Percentiles rank a stretch among this genome's conserved stretches.
phyloP scores from a whole-genome alignment of 1,140 invertebrate species.

The Zaprionus gabonicus region DNA sequence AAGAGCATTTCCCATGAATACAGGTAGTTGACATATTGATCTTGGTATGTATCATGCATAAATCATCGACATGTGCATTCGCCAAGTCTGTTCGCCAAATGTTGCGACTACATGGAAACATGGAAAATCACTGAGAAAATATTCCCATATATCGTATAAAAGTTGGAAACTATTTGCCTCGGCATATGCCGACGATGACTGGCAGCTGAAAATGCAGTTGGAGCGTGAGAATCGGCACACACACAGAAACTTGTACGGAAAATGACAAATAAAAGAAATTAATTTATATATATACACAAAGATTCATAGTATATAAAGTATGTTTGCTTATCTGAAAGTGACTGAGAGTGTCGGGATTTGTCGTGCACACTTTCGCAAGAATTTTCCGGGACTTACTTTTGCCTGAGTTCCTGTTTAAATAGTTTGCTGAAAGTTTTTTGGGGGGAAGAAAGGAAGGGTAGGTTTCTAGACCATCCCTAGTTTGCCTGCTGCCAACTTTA shows the following conservation, averaged over 20 bases:
- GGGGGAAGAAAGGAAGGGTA: not conserved
- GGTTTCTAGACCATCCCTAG: conserved; percentile 14
- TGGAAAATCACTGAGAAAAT: conserved; percentile 16
- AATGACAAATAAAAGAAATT: conserved; percentile 19
- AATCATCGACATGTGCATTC: conserved; percentile 38
- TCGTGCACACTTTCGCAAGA: conserved; percentile 3
- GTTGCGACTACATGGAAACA: conserved; percentile 16
- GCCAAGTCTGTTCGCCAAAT: conserved; percentile 37
- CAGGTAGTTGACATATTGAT: not conserved
- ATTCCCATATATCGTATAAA: conserved; percentile 26
- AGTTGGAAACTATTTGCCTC: conserved; percentile 24
- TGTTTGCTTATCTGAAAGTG: conserved; percentile 22
- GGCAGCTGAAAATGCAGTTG: conserved; percentile 47
- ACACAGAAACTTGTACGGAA: conserved; percentile 7
- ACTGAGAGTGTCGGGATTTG: conserved; percentile 5
- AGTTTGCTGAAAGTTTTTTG: not conserved
- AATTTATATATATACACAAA: conserved; percentile 2
- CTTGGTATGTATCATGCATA: not conserved
- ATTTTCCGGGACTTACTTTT: conserved; percentile 4
- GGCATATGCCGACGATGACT: conserved; percentile 13
- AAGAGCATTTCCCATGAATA: not conserved
- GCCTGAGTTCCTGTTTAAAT: conserved; percentile 18
- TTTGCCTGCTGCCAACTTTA: conserved; percentile 27
- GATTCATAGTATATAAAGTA: conserved; percentile 19
- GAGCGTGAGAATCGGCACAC: conserved; percentile 64